phyloP scores from a whole-genome alignment of 2,888 invertebrate genomes.

The Drosophila formosana region DNA sequence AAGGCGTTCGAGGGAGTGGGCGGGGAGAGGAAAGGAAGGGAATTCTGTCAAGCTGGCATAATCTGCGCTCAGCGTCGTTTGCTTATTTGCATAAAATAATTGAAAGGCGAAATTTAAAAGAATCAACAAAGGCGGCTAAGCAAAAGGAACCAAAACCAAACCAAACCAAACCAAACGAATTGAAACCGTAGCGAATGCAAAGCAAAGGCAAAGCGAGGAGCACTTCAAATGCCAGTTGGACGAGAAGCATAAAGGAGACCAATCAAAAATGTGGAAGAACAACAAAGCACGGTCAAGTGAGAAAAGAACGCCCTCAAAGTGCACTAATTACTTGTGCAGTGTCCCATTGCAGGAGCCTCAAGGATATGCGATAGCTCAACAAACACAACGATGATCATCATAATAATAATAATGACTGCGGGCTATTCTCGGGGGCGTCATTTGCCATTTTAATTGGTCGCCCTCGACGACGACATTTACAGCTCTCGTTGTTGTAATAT shows the following conservation, averaged over 20 bases:
- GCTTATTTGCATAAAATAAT: slow-evolving; percentile 81
- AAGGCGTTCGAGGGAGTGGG: slow-evolving; percentile 7
- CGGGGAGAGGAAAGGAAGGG: slow-evolving; percentile 31
- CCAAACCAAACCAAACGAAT: slow-evolving; percentile 18
- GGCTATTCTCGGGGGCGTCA: slow-evolving; percentile 41
- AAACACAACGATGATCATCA: neutral
- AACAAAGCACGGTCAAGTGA: slow-evolving; percentile 62
- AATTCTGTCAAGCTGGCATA: slow-evolving; percentile 78
- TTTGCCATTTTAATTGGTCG: slow-evolving; percentile 52
- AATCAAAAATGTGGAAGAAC: slow-evolving; percentile 35
- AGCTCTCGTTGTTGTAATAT: slow-evolving; percentile 44
- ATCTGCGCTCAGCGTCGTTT: slow-evolving; percentile 70
- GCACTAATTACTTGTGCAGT: slow-evolving; percentile 70
- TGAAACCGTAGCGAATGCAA: slow-evolving; percentile 35
- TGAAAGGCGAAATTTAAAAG: slow-evolving; percentile 79
- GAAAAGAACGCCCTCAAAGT: slow-evolving; percentile 47
- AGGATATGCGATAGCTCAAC: slow-evolving; percentile 1
- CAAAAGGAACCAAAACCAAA: slow-evolving; percentile 22
- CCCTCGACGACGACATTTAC: slow-evolving; percentile 20
- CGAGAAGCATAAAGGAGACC: slow-evolving; percentile 27
- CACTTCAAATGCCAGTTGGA: slow-evolving; percentile 50
- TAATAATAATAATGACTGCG: slow-evolving; percentile 9
- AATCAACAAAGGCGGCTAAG: slow-evolving; percentile 69
- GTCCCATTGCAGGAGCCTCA: slow-evolving; percentile 37
- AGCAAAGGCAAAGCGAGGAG: slow-evolving; percentile 7